Evolutionary conservation across 2,113 vertebrate genomes (phyloP).

Genomic region (Nymphicus hollandicus): DNA sequence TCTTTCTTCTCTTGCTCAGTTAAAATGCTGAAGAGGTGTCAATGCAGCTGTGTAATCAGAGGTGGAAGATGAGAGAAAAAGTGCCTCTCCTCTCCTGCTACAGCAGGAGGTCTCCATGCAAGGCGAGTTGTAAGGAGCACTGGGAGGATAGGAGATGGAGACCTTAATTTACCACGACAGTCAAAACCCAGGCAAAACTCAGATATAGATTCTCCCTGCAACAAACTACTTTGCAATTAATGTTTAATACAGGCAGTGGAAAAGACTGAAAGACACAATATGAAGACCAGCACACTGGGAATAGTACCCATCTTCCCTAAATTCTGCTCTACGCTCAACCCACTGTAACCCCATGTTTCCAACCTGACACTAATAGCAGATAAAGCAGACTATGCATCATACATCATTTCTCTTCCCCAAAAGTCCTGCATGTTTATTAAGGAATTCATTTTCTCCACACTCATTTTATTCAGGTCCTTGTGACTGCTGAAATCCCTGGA

Average conservation of each 20-base stretch:
- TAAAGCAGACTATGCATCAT: not conserved
- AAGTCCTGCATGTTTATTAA: not conserved
- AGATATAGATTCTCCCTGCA: not conserved
- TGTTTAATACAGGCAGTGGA: not conserved
- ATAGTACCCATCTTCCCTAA: not conserved
- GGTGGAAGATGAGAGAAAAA: not conserved
- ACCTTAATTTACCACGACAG: not conserved
- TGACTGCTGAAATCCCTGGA: not conserved
- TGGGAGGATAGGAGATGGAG: not conserved
- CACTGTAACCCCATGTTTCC: not conserved
- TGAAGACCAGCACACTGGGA: not conserved
- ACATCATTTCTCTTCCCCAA: rapidly evolving
- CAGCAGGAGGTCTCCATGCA: not conserved
- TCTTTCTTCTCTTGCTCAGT: not conserved
- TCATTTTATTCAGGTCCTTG: not conserved
- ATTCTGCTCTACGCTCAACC: not conserved
- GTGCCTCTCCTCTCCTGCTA: not conserved
- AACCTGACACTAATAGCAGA: not conserved
- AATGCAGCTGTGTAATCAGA: not conserved
- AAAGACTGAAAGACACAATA: not conserved
- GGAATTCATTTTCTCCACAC: not conserved
- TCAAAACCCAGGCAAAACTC: not conserved
- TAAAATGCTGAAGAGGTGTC: not conserved
- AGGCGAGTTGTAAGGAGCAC: not conserved
- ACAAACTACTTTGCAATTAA: not conserved